phyloP scores from a whole-genome alignment of 1,140 invertebrate genomes.

The Bilobella aurantiaca region DNA sequence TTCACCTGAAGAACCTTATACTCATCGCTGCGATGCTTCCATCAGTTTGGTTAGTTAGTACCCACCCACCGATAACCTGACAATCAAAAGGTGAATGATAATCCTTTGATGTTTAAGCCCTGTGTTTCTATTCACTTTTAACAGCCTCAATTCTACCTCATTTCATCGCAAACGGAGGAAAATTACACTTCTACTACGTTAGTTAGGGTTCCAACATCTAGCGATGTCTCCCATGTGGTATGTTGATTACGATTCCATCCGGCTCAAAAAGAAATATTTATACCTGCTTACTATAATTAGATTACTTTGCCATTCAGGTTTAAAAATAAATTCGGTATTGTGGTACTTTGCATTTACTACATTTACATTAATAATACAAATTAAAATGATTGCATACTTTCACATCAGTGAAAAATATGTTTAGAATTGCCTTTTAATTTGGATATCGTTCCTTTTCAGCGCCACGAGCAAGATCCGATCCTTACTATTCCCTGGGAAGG shows the following conservation, averaged over 20 bases:
- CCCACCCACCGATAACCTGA: no score
- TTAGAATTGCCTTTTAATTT: not conserved
- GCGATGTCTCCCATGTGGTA: no score
- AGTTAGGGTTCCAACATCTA: no score
- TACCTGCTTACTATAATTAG: not conserved
- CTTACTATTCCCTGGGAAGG: conserved; percentile 38
- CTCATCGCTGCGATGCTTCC: conserved; percentile 24
- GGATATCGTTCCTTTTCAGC: no score
- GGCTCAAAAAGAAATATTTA: no score
- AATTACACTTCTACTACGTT: no score
- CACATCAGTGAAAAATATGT: not conserved
- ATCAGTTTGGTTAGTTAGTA: conserved; percentile 22
- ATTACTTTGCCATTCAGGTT: not conserved
- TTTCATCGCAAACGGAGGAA: no score
- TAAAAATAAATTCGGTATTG: not conserved
- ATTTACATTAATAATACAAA: not conserved
- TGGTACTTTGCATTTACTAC: no score
- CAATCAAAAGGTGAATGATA: not conserved
- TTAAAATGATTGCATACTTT: not conserved
- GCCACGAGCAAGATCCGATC: not conserved
- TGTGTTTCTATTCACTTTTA: no score
- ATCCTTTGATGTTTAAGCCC: not conserved
- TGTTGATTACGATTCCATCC: no score
- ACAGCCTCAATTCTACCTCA: no score
- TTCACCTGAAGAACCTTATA: not conserved